Evolutionary conservation across 2,113 vertebrate genomes (phyloP), one percentile per base, ranked within the genome.

Genomic region (Piliocolobus tephrosceles): DNA sequence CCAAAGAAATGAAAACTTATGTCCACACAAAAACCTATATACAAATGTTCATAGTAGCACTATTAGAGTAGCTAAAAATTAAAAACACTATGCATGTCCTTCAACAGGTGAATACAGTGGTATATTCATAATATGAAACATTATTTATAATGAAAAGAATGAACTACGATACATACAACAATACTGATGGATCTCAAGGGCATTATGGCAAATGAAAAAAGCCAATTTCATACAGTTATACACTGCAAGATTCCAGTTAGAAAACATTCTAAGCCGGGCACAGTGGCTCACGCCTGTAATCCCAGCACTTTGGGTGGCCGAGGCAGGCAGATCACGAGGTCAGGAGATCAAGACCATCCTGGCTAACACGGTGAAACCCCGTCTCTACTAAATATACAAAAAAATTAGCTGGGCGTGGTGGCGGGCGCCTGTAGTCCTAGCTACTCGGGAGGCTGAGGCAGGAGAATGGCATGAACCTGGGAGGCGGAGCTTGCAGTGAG

Each of bases 1-100:
- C 70, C 45, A 73, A 17, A 91, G 47, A 95, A 81, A 90, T 90
- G n/a, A 86, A 93, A 90, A 95, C 9, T 73, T 95, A 86, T 2
- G 12, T 82, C 47, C 38, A 83, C 25, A 93, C 27, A 90, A 64
- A 90, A 78, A 70, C 22, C 66, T 90, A 90, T 35, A 80, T 6
- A 82, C 6, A 92, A 91, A 89, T 94, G 30, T 50, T 97, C 43
- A 92, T 1, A 90, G 79, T 10, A 78, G 47, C 40, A 89, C 94
- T 81, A 76, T 89, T 92, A 76, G 52, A 92, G 45, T 16, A 72
- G 43, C 52, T 95, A 75, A 92, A 91, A 88, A 75, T 61, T 47
- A 76, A 38, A 85, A 96, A 79, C 14, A 27, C 83, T 3, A 78
- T 32, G 12, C 27, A 89, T 40, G 18, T 12, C 35, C 73, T 82